Percentiles rank a stretch among this genome's conserved stretches.
phyloP scores from a whole-genome alignment of 2,797 vertebrate species.

The Rhinoraja longicauda region DNA sequence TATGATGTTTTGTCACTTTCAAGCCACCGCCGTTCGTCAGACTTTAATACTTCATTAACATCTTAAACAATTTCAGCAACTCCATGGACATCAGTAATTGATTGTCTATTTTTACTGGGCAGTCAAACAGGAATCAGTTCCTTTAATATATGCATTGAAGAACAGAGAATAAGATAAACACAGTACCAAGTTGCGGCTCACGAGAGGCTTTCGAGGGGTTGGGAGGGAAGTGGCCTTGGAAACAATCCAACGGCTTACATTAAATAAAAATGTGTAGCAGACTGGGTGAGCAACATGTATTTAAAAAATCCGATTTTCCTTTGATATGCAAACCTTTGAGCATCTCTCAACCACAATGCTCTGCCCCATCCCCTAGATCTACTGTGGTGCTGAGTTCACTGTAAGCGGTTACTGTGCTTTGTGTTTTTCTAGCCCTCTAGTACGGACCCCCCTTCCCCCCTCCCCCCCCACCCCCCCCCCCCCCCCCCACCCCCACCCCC shows the following conservation, averaged over 20 bases:
- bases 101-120: constrained; percentile 26
- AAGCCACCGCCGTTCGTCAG: not conserved
- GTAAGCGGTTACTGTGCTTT: constrained; percentile 12
- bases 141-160: not conserved
- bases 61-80: constrained; percentile 16
- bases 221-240: not conserved
- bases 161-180: constrained; percentile 19
- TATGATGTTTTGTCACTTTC: constrained; percentile 2
- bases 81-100: constrained; percentile 6
- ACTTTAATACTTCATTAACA: constrained; percentile 22
- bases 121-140: constrained; percentile 8
- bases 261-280: not conserved
- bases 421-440: not conserved
- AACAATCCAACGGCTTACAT: not conserved
- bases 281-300: not conserved
- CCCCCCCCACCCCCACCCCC: not conserved
- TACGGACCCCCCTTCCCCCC: not conserved
- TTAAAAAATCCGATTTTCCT: not conserved
- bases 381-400: not conserved
- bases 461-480: too few relatives aligned
- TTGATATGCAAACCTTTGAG: not conserved
- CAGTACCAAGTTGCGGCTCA: constrained; percentile 2
- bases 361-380: not conserved
- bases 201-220: not conserved
- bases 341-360: not conserved